These are phyloP conservation scores for Montipora capitata DNA, from an alignment of 92 coral and sea anemone genomes.

Conservation along the genomic window DNA sequence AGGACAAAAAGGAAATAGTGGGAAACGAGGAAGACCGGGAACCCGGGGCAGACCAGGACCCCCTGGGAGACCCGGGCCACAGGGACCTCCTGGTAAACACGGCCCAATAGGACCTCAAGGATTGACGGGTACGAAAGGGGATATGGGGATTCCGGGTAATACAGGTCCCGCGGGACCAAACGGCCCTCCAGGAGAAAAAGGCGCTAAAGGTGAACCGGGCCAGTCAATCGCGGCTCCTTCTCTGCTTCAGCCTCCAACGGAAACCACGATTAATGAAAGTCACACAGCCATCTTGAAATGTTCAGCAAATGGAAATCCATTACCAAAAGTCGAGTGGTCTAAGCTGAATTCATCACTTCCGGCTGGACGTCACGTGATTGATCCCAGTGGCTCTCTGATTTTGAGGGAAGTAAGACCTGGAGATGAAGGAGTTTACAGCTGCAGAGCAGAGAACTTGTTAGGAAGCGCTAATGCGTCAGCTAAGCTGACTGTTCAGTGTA, in stretches of 20 bases:
- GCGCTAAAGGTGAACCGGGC: conserved; percentile 61
- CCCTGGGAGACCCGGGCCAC: conserved; percentile 60
- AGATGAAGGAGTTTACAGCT: no score
- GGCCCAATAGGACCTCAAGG: conserved; percentile 73
- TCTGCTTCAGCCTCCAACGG: conserved; percentile 51
- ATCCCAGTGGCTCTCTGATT: no score
- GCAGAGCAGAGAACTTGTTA: no score
- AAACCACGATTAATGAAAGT: conserved; percentile 61
- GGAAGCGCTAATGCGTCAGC: no score
- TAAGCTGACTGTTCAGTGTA: no score
- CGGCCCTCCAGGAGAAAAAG: conserved; percentile 58
- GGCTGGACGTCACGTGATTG: no score
- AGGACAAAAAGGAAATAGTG: conserved; percentile 60
- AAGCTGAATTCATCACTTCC: no score
- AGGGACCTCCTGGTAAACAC: conserved; percentile 67
- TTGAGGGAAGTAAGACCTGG: no score
- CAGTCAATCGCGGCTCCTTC: conserved; percentile 69
- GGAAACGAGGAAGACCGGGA: conserved; percentile 21
- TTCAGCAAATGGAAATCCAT: no score
- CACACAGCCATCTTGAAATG: conserved; percentile 46
- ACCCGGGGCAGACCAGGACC: conserved; percentile 70
- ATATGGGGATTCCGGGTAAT: conserved; percentile 41
- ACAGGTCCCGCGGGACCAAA: conserved; percentile 55
- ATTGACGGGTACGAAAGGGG: conserved; percentile 43
- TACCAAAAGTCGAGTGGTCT: no score